phyloP scores from a whole-genome alignment of 2,888 invertebrate genomes.

The Dryobota labecula region DNA sequence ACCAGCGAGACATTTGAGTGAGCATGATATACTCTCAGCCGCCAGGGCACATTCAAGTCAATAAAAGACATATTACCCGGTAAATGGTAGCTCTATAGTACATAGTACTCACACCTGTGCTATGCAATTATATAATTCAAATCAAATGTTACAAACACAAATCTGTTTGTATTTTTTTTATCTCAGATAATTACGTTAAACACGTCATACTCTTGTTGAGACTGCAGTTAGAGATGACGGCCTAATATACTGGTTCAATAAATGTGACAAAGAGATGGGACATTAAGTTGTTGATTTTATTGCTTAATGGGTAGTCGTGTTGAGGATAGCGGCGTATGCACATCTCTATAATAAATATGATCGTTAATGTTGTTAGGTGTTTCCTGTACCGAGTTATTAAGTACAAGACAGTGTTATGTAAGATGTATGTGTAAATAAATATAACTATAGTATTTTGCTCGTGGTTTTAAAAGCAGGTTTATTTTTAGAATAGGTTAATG shows the following conservation, averaged over 20 bases:
- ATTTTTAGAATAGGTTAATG: background rate
- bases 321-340: background rate
- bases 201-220: background rate
- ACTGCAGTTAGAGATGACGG: conserved; percentile 29
- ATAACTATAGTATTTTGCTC: background rate
- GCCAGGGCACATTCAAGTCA: too few species aligned
- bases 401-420: conserved; percentile 4
- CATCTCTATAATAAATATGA: conserved; percentile 5
- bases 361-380: background rate
- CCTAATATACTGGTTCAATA: conserved; percentile 20
- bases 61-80: too few species aligned
- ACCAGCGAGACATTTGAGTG: too few species aligned
- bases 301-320: conserved; percentile 1
- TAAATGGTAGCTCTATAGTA: too few species aligned
- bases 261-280: background rate
- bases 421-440: background rate
- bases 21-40: too few species aligned
- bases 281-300: conserved; percentile 18
- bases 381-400: conserved; percentile 9
- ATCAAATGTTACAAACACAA: conserved; percentile 6
- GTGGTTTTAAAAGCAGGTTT: background rate
- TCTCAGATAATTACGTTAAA: conserved; percentile 28
- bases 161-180: conserved; percentile 40
- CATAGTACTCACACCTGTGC: too few species aligned
- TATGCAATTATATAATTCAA: too few species aligned